Evolutionary conservation across 2,113 vertebrate genomes (phyloP).

Genomic region (Mustelus asterias): DNA sequence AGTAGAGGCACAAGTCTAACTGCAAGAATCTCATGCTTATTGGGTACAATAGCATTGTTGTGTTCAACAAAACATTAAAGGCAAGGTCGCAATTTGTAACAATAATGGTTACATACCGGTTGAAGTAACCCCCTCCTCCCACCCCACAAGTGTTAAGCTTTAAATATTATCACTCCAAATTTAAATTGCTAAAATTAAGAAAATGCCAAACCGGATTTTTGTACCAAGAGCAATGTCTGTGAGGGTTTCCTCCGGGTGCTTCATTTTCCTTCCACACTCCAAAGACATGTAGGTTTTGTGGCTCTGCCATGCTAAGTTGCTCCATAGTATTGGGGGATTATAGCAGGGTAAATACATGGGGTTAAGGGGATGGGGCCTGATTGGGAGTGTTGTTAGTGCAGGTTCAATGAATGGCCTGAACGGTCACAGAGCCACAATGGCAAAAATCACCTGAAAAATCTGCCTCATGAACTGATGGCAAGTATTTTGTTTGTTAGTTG

Average conservation of each 20-base stretch:
- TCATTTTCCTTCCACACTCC: too few species aligned
- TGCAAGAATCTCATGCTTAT: background rate
- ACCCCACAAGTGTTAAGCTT: background rate
- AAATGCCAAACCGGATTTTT: background rate
- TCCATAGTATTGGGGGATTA: too few species aligned
- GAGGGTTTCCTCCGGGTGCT: too few species aligned
- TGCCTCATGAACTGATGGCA: background rate
- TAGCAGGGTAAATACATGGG: too few species aligned
- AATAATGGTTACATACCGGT: background rate
- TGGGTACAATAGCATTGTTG: background rate
- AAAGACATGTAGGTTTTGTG: too few species aligned
- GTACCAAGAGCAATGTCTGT: background rate
- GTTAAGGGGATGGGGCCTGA: too few species aligned
- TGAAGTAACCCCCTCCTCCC: background rate
- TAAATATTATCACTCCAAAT: background rate
- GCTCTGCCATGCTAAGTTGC: too few species aligned
- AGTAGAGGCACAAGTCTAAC: background rate
- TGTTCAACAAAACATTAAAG: background rate
- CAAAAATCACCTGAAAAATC: background rate
- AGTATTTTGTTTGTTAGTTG: background rate
- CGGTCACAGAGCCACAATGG: background rate
- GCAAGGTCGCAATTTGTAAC: background rate
- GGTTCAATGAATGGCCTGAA: background rate
- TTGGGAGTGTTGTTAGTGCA: too few species aligned
- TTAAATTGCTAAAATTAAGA: background rate